These are phyloP conservation scores for Solen grandis DNA, from an alignment of 1,140 invertebrate species.

Conservation along the genomic window DNA sequence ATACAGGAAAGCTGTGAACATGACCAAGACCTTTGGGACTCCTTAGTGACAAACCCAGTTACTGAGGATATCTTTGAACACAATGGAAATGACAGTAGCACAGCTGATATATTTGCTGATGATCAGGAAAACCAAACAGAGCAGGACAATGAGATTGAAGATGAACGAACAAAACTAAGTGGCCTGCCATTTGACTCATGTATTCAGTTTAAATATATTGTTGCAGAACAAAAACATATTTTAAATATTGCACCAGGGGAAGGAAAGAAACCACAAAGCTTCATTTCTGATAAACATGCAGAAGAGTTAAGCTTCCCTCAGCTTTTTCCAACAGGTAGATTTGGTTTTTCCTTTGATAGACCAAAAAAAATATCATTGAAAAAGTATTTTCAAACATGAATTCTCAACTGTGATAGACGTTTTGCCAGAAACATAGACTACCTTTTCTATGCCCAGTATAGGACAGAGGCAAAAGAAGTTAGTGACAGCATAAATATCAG, in stretches of 20 bases:
- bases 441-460: conserved; percentile 13
- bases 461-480: background rate
- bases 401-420: conserved; percentile 31
- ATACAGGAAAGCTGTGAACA: conserved; percentile 22
- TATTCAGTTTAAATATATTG: conserved; percentile 26
- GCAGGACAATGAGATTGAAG: conserved; percentile 3
- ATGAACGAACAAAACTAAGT: conserved; percentile 32
- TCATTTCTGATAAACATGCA: conserved; percentile 7
- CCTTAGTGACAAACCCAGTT: conserved; percentile 23
- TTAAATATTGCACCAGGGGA: conserved; percentile 18
- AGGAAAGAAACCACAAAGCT: conserved; percentile 29
- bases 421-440: conserved; percentile 8
- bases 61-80: conserved; percentile 13
- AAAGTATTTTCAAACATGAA: conserved; percentile 22
- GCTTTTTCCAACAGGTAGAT: conserved; percentile 17
- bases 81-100: conserved; percentile 8
- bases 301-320: conserved; percentile 26
- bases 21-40: conserved; percentile 28
- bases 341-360: conserved; percentile 28
- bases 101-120: conserved; percentile 22
- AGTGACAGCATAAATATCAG: conserved; percentile 17
- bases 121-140: background rate
- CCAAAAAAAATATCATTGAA: conserved; percentile 3
- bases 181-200: conserved; percentile 32
- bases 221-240: conserved; percentile 24